Evolutionary conservation across 2,797 vertebrate genomes (phyloP).

Genomic region (Danio albolineatus): DNA sequence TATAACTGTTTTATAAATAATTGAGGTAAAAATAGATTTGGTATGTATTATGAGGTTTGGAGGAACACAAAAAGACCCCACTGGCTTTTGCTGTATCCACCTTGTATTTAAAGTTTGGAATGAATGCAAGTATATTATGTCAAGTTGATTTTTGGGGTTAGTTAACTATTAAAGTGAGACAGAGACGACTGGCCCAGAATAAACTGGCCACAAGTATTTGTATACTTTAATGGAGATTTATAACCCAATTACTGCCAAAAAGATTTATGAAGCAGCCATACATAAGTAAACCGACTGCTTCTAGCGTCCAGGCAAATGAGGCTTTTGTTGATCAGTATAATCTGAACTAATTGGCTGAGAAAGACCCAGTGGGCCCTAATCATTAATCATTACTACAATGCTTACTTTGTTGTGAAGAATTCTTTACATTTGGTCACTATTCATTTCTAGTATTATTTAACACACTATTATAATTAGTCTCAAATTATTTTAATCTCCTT

Average conservation of each 20-base stretch:
- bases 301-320: neutral
- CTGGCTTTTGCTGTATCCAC: no score
- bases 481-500: neutral
- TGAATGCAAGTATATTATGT: neutral
- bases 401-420: neutral
- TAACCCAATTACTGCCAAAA: neutral
- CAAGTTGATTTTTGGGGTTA: neutral
- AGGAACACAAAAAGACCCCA: no score
- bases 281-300: neutral
- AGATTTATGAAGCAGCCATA: neutral
- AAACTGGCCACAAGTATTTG: conserved; percentile 26
- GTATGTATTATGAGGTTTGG: no score
- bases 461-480: neutral
- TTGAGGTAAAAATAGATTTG: no score
- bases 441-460: neutral
- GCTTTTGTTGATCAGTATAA: neutral
- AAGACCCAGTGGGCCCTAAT: neutral
- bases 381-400: conserved; percentile 5
- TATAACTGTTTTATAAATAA: no score
- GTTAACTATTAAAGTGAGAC: conserved; percentile 12
- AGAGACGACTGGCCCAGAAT: conserved; percentile 48
- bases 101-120: neutral
- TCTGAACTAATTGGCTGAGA: neutral
- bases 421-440: neutral
- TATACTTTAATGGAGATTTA: neutral